These are phyloP conservation scores for Conops quadrifasciatus DNA, from an alignment of 2,888 invertebrate species.

Conservation along the genomic window DNA sequence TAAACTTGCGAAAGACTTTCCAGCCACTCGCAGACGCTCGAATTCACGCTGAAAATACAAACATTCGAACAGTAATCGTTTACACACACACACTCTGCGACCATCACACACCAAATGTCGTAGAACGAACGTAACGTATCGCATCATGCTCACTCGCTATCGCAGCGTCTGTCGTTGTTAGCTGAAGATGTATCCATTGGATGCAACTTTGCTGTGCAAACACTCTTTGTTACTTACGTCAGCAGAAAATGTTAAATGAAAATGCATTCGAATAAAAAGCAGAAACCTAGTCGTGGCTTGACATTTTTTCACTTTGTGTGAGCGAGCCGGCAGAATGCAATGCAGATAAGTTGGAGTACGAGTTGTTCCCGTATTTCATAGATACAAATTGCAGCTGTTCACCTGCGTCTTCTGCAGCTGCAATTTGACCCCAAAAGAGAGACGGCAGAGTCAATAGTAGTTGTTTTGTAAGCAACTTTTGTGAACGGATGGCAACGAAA, in stretches of 20 bases:
- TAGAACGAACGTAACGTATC: background rate
- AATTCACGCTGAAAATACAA: too few relatives aligned
- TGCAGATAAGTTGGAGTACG: background rate
- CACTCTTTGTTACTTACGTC: background rate
- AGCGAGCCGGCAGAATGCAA: background rate
- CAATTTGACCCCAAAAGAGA: background rate
- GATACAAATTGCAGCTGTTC: slow-evolving; percentile 4
- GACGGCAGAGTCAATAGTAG: background rate
- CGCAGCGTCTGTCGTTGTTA: background rate
- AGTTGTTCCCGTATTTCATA: background rate
- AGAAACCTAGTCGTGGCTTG: background rate
- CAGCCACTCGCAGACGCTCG: background rate
- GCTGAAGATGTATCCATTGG: background rate
- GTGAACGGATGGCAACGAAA: too few relatives aligned
- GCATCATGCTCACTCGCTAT: background rate
- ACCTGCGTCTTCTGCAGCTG: background rate
- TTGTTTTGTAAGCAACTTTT: too few relatives aligned
- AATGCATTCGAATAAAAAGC: slow-evolving; percentile 1
- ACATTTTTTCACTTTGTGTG: background rate
- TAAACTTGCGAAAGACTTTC: slow-evolving; percentile 1
- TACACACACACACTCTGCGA: background rate
- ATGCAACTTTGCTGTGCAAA: background rate
- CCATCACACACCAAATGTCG: background rate
- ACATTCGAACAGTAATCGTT: background rate
- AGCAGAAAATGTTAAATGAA: slow-evolving; percentile 9